Evolutionary conservation across 2,797 vertebrate species (phyloP).

Genomic region (Esox lucius): DNA sequence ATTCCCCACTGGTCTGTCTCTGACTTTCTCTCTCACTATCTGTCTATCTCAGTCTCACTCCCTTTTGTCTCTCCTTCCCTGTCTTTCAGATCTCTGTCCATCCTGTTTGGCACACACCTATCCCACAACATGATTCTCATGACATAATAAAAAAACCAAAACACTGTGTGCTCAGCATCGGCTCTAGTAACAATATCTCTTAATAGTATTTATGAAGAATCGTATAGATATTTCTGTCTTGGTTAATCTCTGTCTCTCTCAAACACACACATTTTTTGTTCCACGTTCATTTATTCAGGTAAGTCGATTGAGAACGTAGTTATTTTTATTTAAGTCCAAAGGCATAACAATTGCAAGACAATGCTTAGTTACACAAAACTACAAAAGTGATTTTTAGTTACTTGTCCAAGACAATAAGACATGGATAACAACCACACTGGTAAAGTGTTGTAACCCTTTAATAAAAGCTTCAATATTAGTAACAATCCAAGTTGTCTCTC

Average conservation of each 20-base stretch:
- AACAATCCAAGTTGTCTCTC: constrained; percentile 13
- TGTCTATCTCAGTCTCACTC: constrained; percentile 44
- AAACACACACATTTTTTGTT: neutral
- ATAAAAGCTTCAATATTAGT: neutral
- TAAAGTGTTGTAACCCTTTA: neutral
- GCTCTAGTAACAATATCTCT: too few relatives aligned
- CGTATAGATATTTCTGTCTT: too few relatives aligned
- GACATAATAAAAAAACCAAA: neutral
- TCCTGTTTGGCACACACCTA: too few relatives aligned
- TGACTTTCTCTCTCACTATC: constrained; percentile 44
- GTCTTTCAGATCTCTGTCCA: neutral
- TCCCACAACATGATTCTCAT: neutral
- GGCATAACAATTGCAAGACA: too few relatives aligned
- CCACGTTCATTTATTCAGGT: too few relatives aligned
- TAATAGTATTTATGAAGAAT: too few relatives aligned
- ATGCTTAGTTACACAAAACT: too few relatives aligned
- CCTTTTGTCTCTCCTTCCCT: constrained; percentile 44
- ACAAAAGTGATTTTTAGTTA: too few relatives aligned
- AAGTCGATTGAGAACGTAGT: too few relatives aligned
- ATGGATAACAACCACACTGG: neutral
- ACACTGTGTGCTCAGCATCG: too few relatives aligned
- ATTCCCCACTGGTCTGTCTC: too few relatives aligned
- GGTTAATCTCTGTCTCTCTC: constrained; percentile 13
- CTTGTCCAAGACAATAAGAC: neutral
- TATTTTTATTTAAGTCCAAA: too few relatives aligned